Percentiles rank a stretch among this genome's conserved stretches.
Evolutionary conservation across 2,797 vertebrate species (phyloP).

Genomic region (Phrynocephalus guinanensis): DNA sequence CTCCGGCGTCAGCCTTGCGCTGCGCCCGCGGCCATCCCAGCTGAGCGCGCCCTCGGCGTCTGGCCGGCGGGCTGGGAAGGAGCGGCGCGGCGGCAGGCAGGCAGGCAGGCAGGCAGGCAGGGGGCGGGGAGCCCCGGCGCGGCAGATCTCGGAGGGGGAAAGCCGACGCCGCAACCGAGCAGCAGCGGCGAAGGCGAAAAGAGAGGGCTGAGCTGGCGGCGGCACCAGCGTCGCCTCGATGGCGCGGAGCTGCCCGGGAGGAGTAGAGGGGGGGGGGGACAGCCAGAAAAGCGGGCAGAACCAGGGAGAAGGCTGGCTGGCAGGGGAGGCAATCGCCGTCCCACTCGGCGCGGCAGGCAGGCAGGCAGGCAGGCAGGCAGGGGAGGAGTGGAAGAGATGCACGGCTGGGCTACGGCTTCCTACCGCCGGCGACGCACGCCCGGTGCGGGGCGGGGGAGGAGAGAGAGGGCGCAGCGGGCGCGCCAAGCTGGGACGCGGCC

Average conservation of each 20-base stretch:
- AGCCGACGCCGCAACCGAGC: no score
- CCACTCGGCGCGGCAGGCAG: background rate
- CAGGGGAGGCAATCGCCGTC: background rate
- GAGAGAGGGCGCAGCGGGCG: background rate
- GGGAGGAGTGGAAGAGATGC: background rate
- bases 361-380: no score
- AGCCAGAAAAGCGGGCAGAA: background rate
- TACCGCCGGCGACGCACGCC: background rate
- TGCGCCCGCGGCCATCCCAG: constrained; percentile 37
- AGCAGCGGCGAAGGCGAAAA: no score
- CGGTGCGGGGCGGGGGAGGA: no score
- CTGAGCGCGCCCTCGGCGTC: constrained; percentile 39
- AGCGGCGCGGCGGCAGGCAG: constrained; percentile 1
- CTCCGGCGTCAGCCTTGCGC: constrained; percentile 64
- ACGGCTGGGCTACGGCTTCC: background rate
- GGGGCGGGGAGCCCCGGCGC: no score
- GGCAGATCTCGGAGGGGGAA: no score
- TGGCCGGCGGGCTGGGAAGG: background rate
- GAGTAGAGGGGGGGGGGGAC: background rate
- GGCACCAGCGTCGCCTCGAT: background rate
- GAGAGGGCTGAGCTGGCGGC: no score
- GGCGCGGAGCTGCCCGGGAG: background rate
- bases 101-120: no score
- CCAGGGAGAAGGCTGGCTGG: background rate
- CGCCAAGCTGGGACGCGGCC: background rate